A percentile compares a stretch with the other conserved stretches of the same genome.
These are phyloP conservation scores for Halocaridina rubra DNA, from an alignment of 2,888 invertebrate species.

Conservation along the genomic window DNA sequence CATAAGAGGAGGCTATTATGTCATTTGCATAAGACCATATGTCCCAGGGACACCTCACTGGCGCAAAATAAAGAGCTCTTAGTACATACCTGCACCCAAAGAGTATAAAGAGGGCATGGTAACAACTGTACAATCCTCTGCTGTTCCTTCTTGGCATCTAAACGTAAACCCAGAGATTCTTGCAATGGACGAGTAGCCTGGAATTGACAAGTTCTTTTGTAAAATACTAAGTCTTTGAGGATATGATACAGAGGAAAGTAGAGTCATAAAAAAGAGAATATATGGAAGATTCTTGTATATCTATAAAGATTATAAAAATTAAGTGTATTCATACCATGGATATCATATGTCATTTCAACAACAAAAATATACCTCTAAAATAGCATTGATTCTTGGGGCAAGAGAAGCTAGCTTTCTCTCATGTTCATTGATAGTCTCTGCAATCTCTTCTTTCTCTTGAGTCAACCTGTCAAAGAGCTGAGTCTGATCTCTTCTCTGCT, in stretches of 20 bases:
- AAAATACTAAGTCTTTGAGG: too few species aligned
- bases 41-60: too few species aligned
- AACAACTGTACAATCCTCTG: conserved; percentile 55
- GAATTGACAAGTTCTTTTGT: too few species aligned
- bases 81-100: conserved; percentile 60
- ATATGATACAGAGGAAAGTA: too few species aligned
- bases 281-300: too few species aligned
- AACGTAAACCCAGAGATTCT: conserved; percentile 53
- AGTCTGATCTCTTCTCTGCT: conserved; percentile 59
- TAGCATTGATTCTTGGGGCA: conserved; percentile 58
- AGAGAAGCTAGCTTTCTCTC: conserved; percentile 57
- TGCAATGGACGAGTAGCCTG: conserved; percentile 62
- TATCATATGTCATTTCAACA: too few species aligned
- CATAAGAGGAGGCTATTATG: too few species aligned
- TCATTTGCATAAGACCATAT: too few species aligned
- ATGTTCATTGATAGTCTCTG: conserved; percentile 50
- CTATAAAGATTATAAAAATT: too few species aligned
- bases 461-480: conserved; percentile 57
- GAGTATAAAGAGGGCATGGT: conserved; percentile 61
- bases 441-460: conserved; percentile 54
- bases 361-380: conserved; percentile 55
- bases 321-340: too few species aligned
- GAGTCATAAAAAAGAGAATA: too few species aligned
- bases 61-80: too few species aligned
- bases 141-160: conserved; percentile 59